phyloP scores from a whole-genome alignment of 2,113 vertebrate genomes.

The Maccullochella peelii region DNA sequence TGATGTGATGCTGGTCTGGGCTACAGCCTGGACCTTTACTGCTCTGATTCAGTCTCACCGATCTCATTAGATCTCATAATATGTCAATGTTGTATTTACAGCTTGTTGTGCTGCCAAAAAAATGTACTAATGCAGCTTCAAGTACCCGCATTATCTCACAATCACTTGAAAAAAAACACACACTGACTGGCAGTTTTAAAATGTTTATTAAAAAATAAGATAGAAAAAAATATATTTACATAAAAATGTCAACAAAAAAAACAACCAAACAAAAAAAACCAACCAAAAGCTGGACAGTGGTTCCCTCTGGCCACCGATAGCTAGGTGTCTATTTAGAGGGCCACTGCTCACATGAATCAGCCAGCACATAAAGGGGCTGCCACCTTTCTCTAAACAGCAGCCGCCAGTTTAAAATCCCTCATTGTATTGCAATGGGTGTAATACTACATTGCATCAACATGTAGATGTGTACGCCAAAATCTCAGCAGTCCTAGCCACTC shows the following conservation, averaged over 20 bases:
- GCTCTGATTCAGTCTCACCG: neutral
- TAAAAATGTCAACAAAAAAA: slow-evolving; percentile 93
- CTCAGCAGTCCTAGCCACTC: slow-evolving; percentile 47
- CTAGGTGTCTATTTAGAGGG: slow-evolving; percentile 72
- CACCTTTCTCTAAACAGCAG: slow-evolving; percentile 71
- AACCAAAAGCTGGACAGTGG: slow-evolving; percentile 72
- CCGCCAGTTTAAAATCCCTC: slow-evolving; percentile 81
- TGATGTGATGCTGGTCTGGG: too few relatives aligned
- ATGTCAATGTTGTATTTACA: neutral
- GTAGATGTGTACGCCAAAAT: slow-evolving; percentile 62
- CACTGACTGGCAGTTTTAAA: slow-evolving; percentile 82
- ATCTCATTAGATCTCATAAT: too few relatives aligned
- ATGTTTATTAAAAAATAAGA: slow-evolving; percentile 99
- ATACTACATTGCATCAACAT: slow-evolving; percentile 71
- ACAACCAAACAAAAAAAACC: slow-evolving; percentile 50
- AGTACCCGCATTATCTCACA: neutral
- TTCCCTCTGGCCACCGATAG: slow-evolving; percentile 83
- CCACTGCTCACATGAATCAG: slow-evolving; percentile 71
- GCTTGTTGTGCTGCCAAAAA: neutral
- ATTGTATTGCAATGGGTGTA: slow-evolving; percentile 65
- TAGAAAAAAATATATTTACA: slow-evolving; percentile 96
- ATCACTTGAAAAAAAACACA: neutral
- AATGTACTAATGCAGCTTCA: neutral
- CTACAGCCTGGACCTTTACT: neutral
- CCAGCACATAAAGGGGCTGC: slow-evolving; percentile 67